Percentiles rank a stretch among this genome's conserved stretches.
Conservation (phyloP, 1,140 invertebrate genomes). For the Battus philenor region DNA sequence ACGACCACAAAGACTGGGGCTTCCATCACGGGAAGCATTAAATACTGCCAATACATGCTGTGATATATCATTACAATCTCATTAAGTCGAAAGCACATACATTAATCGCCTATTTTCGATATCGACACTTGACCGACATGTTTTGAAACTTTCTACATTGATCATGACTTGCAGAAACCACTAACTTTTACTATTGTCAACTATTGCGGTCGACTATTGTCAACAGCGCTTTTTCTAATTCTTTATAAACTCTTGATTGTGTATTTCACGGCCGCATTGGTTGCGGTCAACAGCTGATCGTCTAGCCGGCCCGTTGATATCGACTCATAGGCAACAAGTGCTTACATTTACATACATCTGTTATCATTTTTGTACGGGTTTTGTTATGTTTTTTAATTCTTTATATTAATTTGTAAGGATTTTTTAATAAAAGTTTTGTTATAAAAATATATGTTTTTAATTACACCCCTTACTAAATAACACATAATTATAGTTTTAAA, state of each 20-base stretch:
- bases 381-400: conserved; percentile 33
- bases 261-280: conserved; percentile 10
- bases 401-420: conserved; percentile 21
- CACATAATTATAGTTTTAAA: too few species aligned
- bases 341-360: conserved; percentile 22
- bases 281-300: not conserved
- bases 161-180: conserved; percentile 4
- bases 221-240: not conserved
- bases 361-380: conserved; percentile 28
- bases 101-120: conserved; percentile 2
- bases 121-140: not conserved
- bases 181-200: not conserved
- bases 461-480: too few species aligned
- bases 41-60: conserved; percentile 36
- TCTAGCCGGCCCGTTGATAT: conserved; percentile 3
- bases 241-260: conserved; percentile 5
- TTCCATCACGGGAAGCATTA: conserved; percentile 66
- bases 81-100: conserved; percentile 17
- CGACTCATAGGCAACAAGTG: conserved; percentile 5
- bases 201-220: not conserved
- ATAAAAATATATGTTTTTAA: not conserved
- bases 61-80: conserved; percentile 41
- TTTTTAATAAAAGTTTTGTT: conserved; percentile 18
- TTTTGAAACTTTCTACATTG: not conserved
- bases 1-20: conserved; percentile 61